Evolutionary conservation across 2,888 invertebrate genomes (phyloP), one percentile per base, ranked within the genome.

Genomic region (Synergus japonicus): DNA sequence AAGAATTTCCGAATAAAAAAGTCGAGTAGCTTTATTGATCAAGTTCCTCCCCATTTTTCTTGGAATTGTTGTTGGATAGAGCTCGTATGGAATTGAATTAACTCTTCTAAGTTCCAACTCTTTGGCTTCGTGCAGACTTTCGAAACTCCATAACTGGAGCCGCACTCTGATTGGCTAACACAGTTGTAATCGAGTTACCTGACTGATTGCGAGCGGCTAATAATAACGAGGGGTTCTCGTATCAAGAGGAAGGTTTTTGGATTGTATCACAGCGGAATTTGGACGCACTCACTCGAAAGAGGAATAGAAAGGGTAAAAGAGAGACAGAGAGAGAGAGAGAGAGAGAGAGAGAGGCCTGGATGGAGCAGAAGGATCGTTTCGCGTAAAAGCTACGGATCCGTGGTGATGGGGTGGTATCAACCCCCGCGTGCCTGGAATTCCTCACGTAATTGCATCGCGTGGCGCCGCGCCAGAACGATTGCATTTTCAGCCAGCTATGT

Each of bases 381-480:
- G 81, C 82, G 83, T 79, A 78, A 64, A 76, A 79, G 80, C 81
- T 80, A 79, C 80, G 80, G 77, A 78, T 82, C 80, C 79, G 66
- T 80, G 78, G 22, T 54, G 80, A 80, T 77, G 82, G 84, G 83
- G 83, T 82, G 77, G 67, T 87, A 90, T 91, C 88, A 89, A 89
- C 86, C 86, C 78, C 86, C 84, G 89, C 91, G 87, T 90, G 90
- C 90, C 87, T 87, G 79, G 89, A 88, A 91, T 91, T 91, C 91
- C 87, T 87, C 83, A 83, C 83, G 91, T 91, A 91, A 91, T 91
- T 90, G 90, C 90, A 89, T 89, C 87, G 88, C 88, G 85, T 87
- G 86, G 86, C 87, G 86, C 86, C 85, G 83, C 85, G 87, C 86
- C 86, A 86, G 85, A 86, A 88, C 86, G 87, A 89, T 88, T 89